Percentiles rank a stretch among this genome's conserved stretches.
Conservation (phyloP, 1,140 invertebrate species). For the Gonatopus flavifemur region DNA sequence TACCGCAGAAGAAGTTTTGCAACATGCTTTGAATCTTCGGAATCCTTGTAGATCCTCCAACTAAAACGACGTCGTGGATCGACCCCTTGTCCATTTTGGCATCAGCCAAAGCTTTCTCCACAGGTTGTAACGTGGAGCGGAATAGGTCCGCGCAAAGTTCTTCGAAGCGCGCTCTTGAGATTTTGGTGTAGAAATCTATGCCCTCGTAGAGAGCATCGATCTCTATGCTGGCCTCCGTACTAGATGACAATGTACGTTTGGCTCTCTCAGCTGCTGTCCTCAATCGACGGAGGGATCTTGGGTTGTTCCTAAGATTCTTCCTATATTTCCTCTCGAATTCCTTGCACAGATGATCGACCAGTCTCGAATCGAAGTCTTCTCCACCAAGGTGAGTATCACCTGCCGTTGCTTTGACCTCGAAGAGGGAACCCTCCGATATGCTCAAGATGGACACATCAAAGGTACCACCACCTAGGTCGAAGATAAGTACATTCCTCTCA, state of each 20-base stretch:
- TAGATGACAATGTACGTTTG: conserved; percentile 77
- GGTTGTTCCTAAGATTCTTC: conserved; percentile 65
- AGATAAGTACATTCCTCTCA: conserved; percentile 54
- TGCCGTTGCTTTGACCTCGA: conserved; percentile 70
- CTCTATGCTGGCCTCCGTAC: conserved; percentile 72
- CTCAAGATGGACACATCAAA: conserved; percentile 70
- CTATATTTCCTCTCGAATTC: conserved; percentile 74
- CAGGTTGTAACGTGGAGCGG: conserved; percentile 66
- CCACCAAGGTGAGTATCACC: conserved; percentile 81
- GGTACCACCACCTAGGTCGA: conserved; percentile 64
- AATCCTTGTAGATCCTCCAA: conserved; percentile 66
- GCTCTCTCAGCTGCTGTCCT: conserved; percentile 80
- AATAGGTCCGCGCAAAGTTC: conserved; percentile 72
- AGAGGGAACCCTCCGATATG: conserved; percentile 71
- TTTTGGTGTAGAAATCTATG: conserved; percentile 72
- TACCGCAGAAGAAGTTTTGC: conserved; percentile 69
- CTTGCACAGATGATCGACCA: conserved; percentile 71
- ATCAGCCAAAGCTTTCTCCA: conserved; percentile 70
- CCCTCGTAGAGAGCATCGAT: conserved; percentile 79
- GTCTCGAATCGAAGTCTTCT: conserved; percentile 76
- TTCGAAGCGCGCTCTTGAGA: conserved; percentile 72
- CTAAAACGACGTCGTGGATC: conserved; percentile 62
- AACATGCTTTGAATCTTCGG: conserved; percentile 64
- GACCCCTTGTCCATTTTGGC: conserved; percentile 70
- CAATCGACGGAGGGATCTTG: conserved; percentile 69